Base-by-base conservation (phyloP, 2,888 invertebrate species). In the Ephialtes manifestator region DNA sequence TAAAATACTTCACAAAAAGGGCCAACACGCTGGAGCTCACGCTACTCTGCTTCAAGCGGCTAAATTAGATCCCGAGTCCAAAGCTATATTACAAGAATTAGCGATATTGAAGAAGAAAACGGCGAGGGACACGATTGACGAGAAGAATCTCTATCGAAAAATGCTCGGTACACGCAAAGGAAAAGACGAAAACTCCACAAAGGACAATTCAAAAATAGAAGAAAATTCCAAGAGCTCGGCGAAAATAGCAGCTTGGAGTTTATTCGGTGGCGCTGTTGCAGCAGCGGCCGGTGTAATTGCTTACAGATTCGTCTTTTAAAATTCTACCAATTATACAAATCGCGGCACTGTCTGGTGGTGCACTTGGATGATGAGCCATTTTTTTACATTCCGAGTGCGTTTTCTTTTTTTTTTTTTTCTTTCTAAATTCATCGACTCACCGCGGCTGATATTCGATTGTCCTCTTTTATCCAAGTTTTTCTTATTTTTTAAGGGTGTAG, bases 241-340 rank as follows among this genome's bases (percentile, higher is more conserved):
- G n/a, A 90, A 89, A 95, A 94, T 95, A 92, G 91, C 96, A 60
- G 92, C 96, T 60, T 96, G 96, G 97, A 96, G 97, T 80, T 96
- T 97, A 18, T 94, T 97, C 87, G 95, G 97, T 81, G 96, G 96
- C 71, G 96, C 96, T 70, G 94, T 96, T 77, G 95, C 96, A 74
- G 96, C 97, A 88, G 96, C 97, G 82, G 96, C 96, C 79, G 97
- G 97, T 87, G 96, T 97, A 77, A 95, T 97, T 72, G 96, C 97
- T 80, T 97, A 97, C 94, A 96, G 96, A 92, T 96, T 97, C 70
- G 83, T 75, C n/a, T 84, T 86, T 80, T 88, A 72, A 86, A 39
- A 53, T 43, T 4, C 39, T 1, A 39, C 8, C 1, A 35, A 18
- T 53, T 1, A 72, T 71, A 13, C 20, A 24, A 60, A n/a, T 11